phyloP scores from a whole-genome alignment of 2,888 invertebrate species.

The Nemoura dubitans region DNA sequence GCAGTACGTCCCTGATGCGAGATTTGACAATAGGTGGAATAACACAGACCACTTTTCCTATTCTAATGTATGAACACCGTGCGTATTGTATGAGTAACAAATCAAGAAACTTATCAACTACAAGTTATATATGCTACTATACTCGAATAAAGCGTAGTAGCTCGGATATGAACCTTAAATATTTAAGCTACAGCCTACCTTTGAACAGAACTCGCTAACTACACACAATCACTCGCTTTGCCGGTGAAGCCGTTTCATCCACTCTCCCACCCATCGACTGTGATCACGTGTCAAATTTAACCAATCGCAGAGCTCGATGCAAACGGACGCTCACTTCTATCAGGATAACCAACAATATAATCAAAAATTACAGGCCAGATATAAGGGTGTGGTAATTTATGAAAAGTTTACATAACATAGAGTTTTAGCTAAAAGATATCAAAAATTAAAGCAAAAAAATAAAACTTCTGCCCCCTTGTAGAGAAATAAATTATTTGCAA shows the following conservation, averaged over 20 bases:
- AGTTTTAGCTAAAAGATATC: neutral
- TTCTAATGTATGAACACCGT: neutral
- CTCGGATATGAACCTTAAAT: neutral
- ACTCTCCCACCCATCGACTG: neutral
- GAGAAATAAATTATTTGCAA: too few relatives aligned
- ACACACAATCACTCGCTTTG: neutral
- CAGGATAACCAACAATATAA: neutral
- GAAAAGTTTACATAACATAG: neutral
- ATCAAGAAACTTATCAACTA: neutral
- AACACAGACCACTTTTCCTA: slow-evolving; percentile 4
- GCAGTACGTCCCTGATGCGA: neutral
- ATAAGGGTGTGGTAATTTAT: neutral
- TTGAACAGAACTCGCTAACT: neutral
- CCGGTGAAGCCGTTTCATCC: neutral
- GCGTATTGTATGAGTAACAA: neutral
- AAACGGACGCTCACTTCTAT: neutral
- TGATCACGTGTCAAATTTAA: neutral
- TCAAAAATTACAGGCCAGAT: neutral
- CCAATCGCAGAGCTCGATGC: neutral
- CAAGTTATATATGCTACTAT: neutral
- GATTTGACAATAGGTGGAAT: neutral
- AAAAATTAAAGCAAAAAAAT: neutral
- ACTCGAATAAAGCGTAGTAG: neutral
- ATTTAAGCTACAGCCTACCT: neutral
- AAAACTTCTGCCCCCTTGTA: too few relatives aligned